phyloP scores from a whole-genome alignment of 2,888 invertebrate genomes.

The Ischnura elegans region DNA sequence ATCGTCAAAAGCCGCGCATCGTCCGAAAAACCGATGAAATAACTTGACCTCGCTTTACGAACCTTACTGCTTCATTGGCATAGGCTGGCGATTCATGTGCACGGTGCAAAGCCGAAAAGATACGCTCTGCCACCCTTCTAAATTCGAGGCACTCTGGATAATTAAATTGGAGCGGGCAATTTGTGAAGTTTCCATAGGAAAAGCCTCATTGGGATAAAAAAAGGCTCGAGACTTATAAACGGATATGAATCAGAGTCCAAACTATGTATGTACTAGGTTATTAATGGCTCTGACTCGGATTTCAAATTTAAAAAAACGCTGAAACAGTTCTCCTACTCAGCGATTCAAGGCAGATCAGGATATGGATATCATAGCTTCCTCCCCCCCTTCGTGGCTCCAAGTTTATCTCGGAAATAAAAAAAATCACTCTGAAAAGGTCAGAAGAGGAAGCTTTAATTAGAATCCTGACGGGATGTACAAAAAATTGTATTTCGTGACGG shows the following conservation, averaged over 20 bases:
- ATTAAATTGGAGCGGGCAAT: too few species aligned
- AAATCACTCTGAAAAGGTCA: not conserved
- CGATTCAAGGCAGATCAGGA: not conserved
- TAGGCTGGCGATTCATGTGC: too few species aligned
- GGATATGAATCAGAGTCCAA: not conserved
- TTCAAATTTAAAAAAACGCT: not conserved
- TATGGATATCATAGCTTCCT: not conserved
- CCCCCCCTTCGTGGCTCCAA: not conserved
- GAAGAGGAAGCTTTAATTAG: not conserved
- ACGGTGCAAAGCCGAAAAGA: too few species aligned
- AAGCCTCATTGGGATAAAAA: too few species aligned
- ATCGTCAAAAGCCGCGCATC: too few species aligned
- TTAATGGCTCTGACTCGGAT: not conserved
- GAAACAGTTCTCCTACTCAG: not conserved
- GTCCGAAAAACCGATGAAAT: too few species aligned
- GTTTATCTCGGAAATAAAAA: not conserved
- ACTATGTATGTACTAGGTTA: not conserved
- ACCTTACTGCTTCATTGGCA: too few species aligned
- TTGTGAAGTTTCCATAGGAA: too few species aligned
- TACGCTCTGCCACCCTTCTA: too few species aligned
- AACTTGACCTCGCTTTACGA: too few species aligned
- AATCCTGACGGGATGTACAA: constrained; percentile 1
- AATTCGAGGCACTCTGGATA: too few species aligned
- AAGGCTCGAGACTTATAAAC: too few species aligned
- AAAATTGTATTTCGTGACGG: not conserved